These are phyloP conservation scores for Augochlora pura DNA, from an alignment of 1,140 invertebrate species.

Conservation along the genomic window DNA sequence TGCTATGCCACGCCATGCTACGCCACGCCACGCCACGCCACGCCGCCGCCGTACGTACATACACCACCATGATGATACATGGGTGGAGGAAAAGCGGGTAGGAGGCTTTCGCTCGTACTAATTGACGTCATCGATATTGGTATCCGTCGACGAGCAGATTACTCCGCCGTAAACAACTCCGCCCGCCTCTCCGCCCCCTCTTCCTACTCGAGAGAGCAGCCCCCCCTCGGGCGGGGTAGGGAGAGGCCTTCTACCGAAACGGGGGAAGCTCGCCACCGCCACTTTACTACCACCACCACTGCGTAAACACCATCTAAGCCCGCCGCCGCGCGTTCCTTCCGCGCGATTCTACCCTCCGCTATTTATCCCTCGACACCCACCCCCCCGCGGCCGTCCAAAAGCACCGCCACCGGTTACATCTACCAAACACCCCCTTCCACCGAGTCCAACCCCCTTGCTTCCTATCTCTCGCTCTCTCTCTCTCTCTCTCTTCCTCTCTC, in stretches of 20 bases:
- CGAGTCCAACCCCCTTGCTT: neutral
- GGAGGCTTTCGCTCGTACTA: conserved; percentile 74
- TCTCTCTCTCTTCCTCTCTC: too few relatives aligned
- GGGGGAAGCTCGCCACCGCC: conserved; percentile 58
- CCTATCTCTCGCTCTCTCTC: too few relatives aligned
- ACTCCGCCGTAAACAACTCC: conserved; percentile 79
- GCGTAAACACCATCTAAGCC: conserved; percentile 55
- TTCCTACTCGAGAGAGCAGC: neutral
- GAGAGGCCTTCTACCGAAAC: conserved; percentile 16
- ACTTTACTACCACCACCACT: conserved; percentile 62
- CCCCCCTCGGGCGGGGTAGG: conserved; percentile 2
- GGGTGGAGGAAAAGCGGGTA: conserved; percentile 59
- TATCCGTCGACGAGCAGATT: conserved; percentile 80
- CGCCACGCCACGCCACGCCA: conserved; percentile 47
- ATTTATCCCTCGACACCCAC: conserved; percentile 26
- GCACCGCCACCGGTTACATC: neutral
- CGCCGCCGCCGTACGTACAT: conserved; percentile 71
- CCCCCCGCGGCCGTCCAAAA: neutral
- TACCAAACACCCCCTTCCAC: conserved; percentile 2
- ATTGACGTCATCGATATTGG: conserved; percentile 81
- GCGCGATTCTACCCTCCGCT: conserved; percentile 46
- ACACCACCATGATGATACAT: conserved; percentile 77
- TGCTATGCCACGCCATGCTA: conserved; percentile 68
- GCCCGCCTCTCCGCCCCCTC: conserved; percentile 53
- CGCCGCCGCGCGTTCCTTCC: conserved; percentile 28